Base-by-base conservation (phyloP, 2,888 invertebrate genomes). In the Scaptomyza flava region DNA sequence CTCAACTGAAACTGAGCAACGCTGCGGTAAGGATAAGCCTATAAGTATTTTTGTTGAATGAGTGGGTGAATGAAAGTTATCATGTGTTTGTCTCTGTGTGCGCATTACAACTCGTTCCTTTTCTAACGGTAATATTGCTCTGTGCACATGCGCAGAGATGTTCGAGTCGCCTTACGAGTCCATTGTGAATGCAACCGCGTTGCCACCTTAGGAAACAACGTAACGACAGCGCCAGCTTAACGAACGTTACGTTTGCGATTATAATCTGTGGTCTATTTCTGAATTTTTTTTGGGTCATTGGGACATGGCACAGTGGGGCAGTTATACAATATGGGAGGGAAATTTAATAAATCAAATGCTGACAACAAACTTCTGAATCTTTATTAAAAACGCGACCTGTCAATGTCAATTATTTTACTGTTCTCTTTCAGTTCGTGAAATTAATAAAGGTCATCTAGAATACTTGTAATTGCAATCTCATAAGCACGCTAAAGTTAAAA, bases 31-130 rank as follows among this genome's bases (percentile, higher is more conserved):
- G 73, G 77, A 77, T 72, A 75, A 58, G 66, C 64, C 82, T 73
- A 77, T 76, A 79, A 73, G 77, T 50, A 82, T 73, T 87, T 79
- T 87, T 83, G 84, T 83, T 82, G 87, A 83, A 86, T 86, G 81
- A 83, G 81, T 81, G 74, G 72, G 71, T 83, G 68, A 75, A 78
- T 84, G 81, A 79, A 84, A 70, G 68, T 47, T 38, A 41, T 41
- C 43, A 27, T 31, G 41, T 30, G 54, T 57, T 27, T 34, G 52
- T 51, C 52, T 43, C 31, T 38, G 56, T 57, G 50, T 52, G 66
- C 62, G 50, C 30, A 20, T 42, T 59, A 43, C 54, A 56, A 83
- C 81, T 81, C 87, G 84, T 65, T 83, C 27, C 31, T 61, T 66
- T 65, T 23, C 51, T 45, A 65, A 63, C 70, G 71, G 61, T 65